Conservation (phyloP, 1,140 invertebrate species). For the Diplogasteroides magnus region DNA sequence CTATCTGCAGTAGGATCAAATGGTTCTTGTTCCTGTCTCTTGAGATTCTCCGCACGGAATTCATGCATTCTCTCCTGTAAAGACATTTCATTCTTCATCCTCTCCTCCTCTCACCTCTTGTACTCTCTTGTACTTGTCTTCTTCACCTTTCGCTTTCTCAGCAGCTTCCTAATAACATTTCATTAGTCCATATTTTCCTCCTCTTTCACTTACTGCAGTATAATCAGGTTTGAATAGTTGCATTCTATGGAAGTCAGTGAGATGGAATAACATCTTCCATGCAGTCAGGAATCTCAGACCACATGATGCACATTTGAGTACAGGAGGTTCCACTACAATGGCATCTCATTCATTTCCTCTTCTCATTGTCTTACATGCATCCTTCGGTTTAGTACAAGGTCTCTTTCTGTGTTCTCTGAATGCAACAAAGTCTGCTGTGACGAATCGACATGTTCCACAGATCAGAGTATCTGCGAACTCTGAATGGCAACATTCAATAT, state of each 20-base stretch:
- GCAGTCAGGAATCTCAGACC: slow-evolving; percentile 20
- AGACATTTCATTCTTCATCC: too few species aligned
- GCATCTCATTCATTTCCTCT: neutral
- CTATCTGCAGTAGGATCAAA: too few species aligned
- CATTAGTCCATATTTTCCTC: too few species aligned
- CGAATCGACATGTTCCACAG: slow-evolving; percentile 24
- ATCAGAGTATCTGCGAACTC: slow-evolving; percentile 28
- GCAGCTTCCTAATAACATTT: too few species aligned
- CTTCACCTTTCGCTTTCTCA: too few species aligned
- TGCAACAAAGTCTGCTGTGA: slow-evolving; percentile 22
- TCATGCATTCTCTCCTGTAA: too few species aligned
- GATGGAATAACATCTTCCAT: slow-evolving; percentile 22
- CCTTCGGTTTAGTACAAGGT: slow-evolving; percentile 4
- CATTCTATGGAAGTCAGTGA: slow-evolving; percentile 30
- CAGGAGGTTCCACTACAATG: slow-evolving; percentile 19
- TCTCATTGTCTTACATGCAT: neutral
- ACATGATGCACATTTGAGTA: slow-evolving; percentile 18
- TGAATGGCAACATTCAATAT: too few species aligned
- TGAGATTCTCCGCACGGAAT: too few species aligned
- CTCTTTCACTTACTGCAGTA: too few species aligned
- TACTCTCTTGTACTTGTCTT: too few species aligned
- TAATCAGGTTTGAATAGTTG: slow-evolving; percentile 19
- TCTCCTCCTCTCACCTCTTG: too few species aligned
- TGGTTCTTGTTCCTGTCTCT: too few species aligned
- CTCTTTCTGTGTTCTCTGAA: slow-evolving; percentile 25